phyloP scores from a whole-genome alignment of 1,140 invertebrate genomes.

The Cecropterus lyciades region DNA sequence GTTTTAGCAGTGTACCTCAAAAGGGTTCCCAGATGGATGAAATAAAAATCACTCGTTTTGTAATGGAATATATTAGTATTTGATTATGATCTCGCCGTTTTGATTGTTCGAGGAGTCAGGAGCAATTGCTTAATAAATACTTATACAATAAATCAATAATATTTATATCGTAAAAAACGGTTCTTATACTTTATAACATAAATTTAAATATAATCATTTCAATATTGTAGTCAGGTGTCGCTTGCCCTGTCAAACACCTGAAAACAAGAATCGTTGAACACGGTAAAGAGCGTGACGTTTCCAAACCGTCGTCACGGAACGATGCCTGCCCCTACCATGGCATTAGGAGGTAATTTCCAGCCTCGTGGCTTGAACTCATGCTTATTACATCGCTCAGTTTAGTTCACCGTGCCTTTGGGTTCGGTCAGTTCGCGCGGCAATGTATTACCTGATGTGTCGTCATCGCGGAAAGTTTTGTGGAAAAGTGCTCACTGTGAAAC shows the following conservation, averaged over 20 bases:
- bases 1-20: no score
- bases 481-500: conserved; percentile 36
- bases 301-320: conserved; percentile 65
- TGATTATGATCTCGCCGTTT: no score
- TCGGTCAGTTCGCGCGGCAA: conserved; percentile 49
- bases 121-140: no score
- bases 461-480: conserved; percentile 43
- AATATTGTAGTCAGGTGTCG: neutral
- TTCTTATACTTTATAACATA: no score
- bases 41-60: no score
- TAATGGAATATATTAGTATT: no score
- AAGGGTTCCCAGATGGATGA: no score
- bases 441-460: conserved; percentile 43
- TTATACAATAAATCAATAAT: no score
- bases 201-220: no score
- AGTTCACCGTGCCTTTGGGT: conserved; percentile 29
- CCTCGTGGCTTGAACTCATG: conserved; percentile 38
- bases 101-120: no score
- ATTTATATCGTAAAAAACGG: no score
- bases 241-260: neutral
- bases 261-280: conserved; percentile 60
- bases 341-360: conserved; percentile 44
- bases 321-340: conserved; percentile 59
- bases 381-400: conserved; percentile 51
- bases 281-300: conserved; percentile 68